Evolutionary conservation across 2,888 invertebrate species (phyloP).

Genomic region (Notodonta dromedarius): DNA sequence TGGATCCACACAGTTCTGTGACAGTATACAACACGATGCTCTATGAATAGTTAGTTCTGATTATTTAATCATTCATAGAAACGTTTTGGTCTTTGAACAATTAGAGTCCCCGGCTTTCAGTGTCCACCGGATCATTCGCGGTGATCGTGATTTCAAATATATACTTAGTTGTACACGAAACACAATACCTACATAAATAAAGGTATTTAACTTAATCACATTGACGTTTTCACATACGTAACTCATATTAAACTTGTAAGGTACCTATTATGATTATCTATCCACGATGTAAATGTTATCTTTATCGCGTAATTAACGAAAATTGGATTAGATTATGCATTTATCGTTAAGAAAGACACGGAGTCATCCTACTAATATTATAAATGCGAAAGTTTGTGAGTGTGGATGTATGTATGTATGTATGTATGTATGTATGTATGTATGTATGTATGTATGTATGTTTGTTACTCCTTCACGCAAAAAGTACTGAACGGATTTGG

Average conservation of each 20-base stretch:
- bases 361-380: too few species aligned
- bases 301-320: slow-evolving; percentile 28
- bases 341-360: slow-evolving; percentile 26
- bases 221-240: slow-evolving; percentile 1
- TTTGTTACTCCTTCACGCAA: too few species aligned
- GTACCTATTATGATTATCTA: slow-evolving; percentile 9
- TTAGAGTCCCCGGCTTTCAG: neutral
- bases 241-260: neutral
- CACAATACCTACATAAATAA: neutral
- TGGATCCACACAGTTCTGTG: too few species aligned
- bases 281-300: slow-evolving; percentile 9
- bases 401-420: too few species aligned
- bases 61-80: slow-evolving; percentile 1
- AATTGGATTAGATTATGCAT: slow-evolving; percentile 33
- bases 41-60: neutral
- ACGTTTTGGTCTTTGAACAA: neutral
- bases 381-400: too few species aligned
- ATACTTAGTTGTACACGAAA: neutral
- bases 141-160: neutral
- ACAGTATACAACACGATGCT: neutral
- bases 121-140: neutral
- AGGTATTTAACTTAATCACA: neutral
- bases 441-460: too few species aligned
- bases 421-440: too few species aligned
- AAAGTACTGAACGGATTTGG: too few species aligned